Percentiles rank a stretch among this genome's conserved stretches.
These are phyloP conservation scores for Dasyprocta punctata DNA, from an alignment of 2,113 vertebrate species.

Conservation along the genomic window DNA sequence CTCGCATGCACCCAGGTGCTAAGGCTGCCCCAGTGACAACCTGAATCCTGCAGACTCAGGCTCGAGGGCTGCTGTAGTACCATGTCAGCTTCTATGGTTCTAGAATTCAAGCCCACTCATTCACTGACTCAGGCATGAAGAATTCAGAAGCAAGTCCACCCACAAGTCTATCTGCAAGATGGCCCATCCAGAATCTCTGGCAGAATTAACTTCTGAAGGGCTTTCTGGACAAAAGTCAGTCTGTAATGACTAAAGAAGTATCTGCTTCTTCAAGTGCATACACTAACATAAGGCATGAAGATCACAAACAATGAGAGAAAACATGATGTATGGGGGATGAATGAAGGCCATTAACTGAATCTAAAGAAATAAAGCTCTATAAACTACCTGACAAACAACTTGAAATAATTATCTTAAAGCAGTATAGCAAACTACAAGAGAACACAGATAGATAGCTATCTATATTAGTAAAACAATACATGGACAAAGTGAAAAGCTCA, in stretches of 20 bases:
- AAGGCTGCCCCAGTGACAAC: neutral
- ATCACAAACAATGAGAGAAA: neutral
- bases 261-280: neutral
- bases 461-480: neutral
- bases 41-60: neutral
- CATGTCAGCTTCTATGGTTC: neutral
- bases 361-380: neutral
- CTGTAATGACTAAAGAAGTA: neutral
- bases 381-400: neutral
- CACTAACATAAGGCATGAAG: neutral
- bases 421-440: neutral
- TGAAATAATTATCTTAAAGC: neutral
- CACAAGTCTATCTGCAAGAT: neutral
- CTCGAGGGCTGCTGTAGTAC: neutral
- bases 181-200: neutral
- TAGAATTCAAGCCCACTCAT: neutral
- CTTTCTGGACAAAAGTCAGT: neutral
- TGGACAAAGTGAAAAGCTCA: neutral
- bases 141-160: neutral
- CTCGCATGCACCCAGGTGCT: neutral
- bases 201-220: neutral
- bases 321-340: neutral
- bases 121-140: neutral
- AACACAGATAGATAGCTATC: neutral
- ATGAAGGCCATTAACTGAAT: neutral